phyloP scores from a whole-genome alignment of 2,113 vertebrate genomes.

The Oncorhynchus tshawytscha region DNA sequence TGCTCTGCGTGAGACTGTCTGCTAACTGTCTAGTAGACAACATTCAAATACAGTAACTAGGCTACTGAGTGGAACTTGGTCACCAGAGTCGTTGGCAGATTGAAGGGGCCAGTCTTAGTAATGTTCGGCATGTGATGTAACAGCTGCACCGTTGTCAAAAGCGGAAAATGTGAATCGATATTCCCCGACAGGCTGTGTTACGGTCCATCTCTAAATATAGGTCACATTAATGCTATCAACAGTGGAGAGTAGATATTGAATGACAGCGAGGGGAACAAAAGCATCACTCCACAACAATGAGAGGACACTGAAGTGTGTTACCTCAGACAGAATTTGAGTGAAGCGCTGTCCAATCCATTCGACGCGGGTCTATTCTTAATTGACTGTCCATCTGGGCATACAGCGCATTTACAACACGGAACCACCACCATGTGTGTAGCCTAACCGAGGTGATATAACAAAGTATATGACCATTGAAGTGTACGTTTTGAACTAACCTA shows the following conservation, averaged over 20 bases:
- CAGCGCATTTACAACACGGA: background rate
- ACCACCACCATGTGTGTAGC: background rate
- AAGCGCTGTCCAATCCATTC: no score
- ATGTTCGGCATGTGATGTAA: background rate
- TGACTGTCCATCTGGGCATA: background rate
- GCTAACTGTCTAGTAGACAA: no score
- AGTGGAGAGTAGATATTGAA: constrained; percentile 20
- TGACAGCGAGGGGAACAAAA: constrained; percentile 15
- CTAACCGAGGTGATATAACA: background rate
- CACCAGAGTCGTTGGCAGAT: background rate
- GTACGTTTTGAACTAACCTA: background rate
- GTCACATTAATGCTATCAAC: constrained; percentile 39
- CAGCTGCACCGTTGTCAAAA: constrained; percentile 12
- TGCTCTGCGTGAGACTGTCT: no score
- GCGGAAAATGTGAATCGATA: constrained; percentile 52
- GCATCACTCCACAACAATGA: constrained; percentile 28
- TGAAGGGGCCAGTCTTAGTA: background rate
- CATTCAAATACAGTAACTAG: no score
- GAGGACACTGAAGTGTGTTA: constrained; percentile 27
- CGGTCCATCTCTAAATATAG: constrained; percentile 55
- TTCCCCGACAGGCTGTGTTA: constrained; percentile 9
- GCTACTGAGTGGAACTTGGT: no score
- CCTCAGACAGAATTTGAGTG: background rate
- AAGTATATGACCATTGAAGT: background rate
- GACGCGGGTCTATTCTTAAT: background rate